Evolutionary conservation across 2,888 invertebrate genomes (phyloP).

Genomic region (Microctonus hyperodae): DNA sequence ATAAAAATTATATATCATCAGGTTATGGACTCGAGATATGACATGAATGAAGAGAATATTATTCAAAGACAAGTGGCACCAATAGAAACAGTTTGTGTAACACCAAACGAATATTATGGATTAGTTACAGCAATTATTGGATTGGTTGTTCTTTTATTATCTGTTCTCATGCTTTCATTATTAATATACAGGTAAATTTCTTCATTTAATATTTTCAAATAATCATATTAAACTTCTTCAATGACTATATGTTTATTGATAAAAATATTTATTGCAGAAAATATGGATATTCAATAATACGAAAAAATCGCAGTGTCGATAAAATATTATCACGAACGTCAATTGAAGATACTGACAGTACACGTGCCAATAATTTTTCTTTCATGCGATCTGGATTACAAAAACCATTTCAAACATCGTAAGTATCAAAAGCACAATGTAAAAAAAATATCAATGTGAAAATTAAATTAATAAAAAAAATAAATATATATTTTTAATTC

Average conservation of each 20-base stretch:
- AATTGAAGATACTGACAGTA: constrained; percentile 50
- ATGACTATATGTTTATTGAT: constrained; percentile 4
- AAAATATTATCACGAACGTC: constrained; percentile 49
- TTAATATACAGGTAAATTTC: constrained; percentile 77
- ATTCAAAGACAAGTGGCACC: constrained; percentile 66
- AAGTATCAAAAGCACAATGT: constrained; percentile 38
- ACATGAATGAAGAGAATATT: constrained; percentile 60
- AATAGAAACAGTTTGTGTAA: constrained; percentile 78
- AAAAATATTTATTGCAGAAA: constrained; percentile 65
- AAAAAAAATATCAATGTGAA: neutral
- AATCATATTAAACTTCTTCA: no score
- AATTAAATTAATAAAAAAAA: neutral
- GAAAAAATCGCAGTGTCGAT: constrained; percentile 56
- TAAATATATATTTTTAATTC: neutral
- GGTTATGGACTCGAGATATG: constrained; percentile 79
- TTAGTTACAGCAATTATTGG: constrained; percentile 81
- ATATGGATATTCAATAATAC: constrained; percentile 74
- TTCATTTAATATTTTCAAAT: no score
- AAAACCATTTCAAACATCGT: constrained; percentile 59
- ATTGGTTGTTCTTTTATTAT: constrained; percentile 76
- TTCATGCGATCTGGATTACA: constrained; percentile 61
- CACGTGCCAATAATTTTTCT: constrained; percentile 60
- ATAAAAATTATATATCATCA: no score
- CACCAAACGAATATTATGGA: constrained; percentile 84
- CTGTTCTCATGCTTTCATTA: constrained; percentile 76